Evolutionary conservation across 2,113 vertebrate species (phyloP).

Genomic region (Gopherus flavomarginatus): DNA sequence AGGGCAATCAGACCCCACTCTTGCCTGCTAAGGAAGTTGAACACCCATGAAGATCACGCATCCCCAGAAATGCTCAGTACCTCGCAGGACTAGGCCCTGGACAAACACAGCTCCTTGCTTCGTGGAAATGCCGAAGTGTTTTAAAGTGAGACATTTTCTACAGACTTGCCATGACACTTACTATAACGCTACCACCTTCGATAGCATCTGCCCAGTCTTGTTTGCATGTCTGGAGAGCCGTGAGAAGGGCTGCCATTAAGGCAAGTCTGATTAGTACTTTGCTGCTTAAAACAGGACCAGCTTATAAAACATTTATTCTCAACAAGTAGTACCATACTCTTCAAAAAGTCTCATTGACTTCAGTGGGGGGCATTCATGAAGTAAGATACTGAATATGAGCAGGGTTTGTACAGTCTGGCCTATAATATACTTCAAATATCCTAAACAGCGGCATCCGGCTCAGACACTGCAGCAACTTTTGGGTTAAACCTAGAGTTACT

Average conservation of each 20-base stretch:
- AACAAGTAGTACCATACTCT: fast-evolving
- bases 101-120: neutral
- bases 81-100: neutral
- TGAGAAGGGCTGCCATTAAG: neutral
- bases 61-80: neutral
- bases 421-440: neutral
- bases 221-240: neutral
- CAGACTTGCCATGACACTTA: fast-evolving
- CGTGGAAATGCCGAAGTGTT: neutral
- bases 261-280: neutral
- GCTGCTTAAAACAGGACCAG: neutral
- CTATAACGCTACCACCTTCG: neutral
- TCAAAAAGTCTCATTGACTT: fast-evolving
- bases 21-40: fast-evolving
- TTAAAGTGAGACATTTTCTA: neutral
- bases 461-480: constrained; percentile 50
- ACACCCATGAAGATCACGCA: neutral
- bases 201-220: neutral
- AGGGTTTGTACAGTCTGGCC: neutral
- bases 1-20: fast-evolving
- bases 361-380: fast-evolving
- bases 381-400: fast-evolving
- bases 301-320: neutral
- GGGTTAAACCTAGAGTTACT: constrained; percentile 68
- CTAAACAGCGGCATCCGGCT: constrained; percentile 21